Base-by-base conservation (phyloP, 2,113 vertebrate genomes). In the Gorilla gorilla region DNA sequence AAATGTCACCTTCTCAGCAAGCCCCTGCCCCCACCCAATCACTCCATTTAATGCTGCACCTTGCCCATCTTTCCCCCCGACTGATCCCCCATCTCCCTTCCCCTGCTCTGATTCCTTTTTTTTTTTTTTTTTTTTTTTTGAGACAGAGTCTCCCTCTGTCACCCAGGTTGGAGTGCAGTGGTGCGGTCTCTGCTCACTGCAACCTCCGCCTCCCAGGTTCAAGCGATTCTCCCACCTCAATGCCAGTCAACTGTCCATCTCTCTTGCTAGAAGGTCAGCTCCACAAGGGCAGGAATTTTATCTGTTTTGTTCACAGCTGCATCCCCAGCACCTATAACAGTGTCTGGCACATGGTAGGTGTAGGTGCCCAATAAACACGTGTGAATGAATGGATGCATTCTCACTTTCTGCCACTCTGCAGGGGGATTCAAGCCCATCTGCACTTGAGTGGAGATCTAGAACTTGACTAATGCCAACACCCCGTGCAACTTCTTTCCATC, bases 171-270 rank as follows among this genome's bases (percentile, higher is more conserved):
- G 61, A 64, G 61, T 64, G 12, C 12, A 13, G 61, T 30, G 27
- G 11, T 30, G 5, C 2, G 0, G 30, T 64, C 61, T 64, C 30
- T 2, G 61, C 61, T 64, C 61, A 64, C 61, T 2, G 61, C 61
- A 64, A 64, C 27, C 27, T 64, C 27, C 5, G 0, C 27, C 27
- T 64, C 61, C 61, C 0, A 2, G 61, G 27, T 64, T 64, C 12
- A 30, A 30, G 27, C 12, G 30, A 30, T 14, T 64, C 61, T 64
- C 27, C 61, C 61, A 64, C 27, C 61, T 5, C 55, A 18, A 1
- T 22, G 45, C 64, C 32, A 17, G 17, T 1, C 8, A 16, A 7
- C 1, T 1, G 9, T 9, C 55, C 23, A 0, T 30, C 57, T 52
- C n/a, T n/a, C 59, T 23, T 38, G 40, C 7, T 8, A 18, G 48